Conservation (phyloP, 1,140 invertebrate genomes). For the Solenopsis fugax region DNA sequence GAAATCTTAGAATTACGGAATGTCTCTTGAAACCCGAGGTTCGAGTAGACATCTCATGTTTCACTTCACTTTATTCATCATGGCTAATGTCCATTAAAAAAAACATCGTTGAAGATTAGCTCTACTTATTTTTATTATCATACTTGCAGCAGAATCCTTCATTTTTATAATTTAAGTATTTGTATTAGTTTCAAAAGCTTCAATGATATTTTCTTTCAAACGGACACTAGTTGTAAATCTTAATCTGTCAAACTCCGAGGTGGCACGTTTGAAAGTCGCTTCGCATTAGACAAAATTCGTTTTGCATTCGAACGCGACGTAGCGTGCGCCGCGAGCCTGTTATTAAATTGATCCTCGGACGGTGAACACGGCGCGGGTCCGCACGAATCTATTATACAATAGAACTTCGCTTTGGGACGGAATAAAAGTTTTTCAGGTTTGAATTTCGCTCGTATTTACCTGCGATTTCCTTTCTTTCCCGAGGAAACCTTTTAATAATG, state of each 20-base stretch:
- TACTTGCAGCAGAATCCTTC: neutral
- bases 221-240: neutral
- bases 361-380: neutral
- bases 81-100: neutral
- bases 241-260: too few relatives aligned
- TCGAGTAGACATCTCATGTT: too few relatives aligned
- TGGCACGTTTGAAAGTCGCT: neutral
- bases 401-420: neutral
- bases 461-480: conserved; percentile 11
- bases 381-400: neutral
- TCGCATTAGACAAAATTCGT: conserved; percentile 7
- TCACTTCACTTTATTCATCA: neutral
- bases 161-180: neutral
- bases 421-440: neutral
- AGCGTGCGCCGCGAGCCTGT: neutral
- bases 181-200: neutral
- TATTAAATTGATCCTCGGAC: neutral
- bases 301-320: neutral
- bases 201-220: conserved; percentile 5
- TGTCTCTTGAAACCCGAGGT: too few relatives aligned
- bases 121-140: neutral
- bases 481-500: conserved; percentile 17
- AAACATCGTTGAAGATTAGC: neutral
- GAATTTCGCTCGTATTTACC: neutral
- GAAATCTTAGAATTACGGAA: too few relatives aligned